Evolutionary conservation across 2,797 vertebrate genomes (phyloP), one percentile per base, ranked within the genome.

Genomic region (Orientallactaga sibirica): DNA sequence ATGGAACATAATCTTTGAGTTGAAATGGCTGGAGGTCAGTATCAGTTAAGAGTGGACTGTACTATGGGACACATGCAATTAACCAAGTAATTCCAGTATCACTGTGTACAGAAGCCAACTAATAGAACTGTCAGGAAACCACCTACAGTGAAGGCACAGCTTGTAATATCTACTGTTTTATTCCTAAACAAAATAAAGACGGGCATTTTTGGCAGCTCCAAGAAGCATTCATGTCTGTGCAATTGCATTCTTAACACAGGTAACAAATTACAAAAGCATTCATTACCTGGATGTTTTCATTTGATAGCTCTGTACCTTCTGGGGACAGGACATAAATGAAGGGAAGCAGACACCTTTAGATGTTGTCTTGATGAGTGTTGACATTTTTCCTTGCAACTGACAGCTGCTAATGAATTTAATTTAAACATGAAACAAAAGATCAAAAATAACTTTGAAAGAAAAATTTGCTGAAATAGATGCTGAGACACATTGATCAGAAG

Each of bases 361-460:
- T 97, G 95, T 86, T 97, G 96, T 96, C 97, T 97, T 97, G 97
- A 97, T 97, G 96, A 96, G 68, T 95, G 95, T 93, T 98, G 98
- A 97, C 97, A 97, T 86, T 97, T 96, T 96, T 94, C 95, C 96
- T 96, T 80, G 62, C 94, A 93, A 86, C 97, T 98, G 98, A 98
- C 98, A 98, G 97, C 96, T 98, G 97, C 91, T 98, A 98, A 98
- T 98, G 95, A 98, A 98, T 98, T 98, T 84, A 97, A 97, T 98
- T 98, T 98, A 98, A 98, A 97, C 94, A 95, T 95, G 96, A 98
- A 96, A 96, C 74, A 95, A 58, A 96, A 82, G 76, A 96, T 95
- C 70, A 96, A 96, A 83, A 96, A 96, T 95, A 86, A 33, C 0
- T 76, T 93, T 88, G 5, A 2, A 93, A 95, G 18, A 91, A 64